phyloP scores from a whole-genome alignment of 2,113 vertebrate genomes.

The Indicator maculatus region DNA sequence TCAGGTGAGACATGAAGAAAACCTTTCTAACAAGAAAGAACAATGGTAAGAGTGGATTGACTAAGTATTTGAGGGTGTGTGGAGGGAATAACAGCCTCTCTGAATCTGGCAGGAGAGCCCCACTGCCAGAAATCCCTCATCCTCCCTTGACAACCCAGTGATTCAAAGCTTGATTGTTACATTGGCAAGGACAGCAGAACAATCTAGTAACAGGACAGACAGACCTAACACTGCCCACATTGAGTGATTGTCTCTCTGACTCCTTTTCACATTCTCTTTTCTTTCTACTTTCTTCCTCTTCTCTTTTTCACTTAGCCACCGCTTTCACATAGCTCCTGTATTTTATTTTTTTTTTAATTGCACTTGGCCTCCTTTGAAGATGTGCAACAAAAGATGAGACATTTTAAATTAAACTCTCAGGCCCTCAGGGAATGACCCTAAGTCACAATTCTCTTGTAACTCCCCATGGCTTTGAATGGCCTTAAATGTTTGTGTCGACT shows the following conservation, averaged over 20 bases:
- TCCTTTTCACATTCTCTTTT: background rate
- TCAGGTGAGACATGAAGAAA: background rate
- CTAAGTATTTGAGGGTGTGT: background rate
- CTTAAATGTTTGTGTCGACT: background rate
- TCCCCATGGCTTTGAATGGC: background rate
- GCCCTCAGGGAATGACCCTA: background rate
- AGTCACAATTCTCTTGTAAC: background rate
- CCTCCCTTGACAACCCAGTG: background rate
- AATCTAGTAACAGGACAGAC: conserved; percentile 34
- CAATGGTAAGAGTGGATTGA: background rate
- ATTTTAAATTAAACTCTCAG: background rate
- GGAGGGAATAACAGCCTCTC: background rate
- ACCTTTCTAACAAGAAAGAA: background rate
- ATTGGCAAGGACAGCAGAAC: conserved; percentile 34
- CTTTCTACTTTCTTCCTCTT: background rate
- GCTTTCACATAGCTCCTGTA: background rate
- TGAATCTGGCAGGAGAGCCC: background rate
- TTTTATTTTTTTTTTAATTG: background rate
- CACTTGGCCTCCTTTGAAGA: background rate
- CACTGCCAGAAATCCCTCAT: background rate
- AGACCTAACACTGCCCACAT: background rate
- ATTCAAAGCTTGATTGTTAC: conserved; percentile 25
- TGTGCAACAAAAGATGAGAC: background rate
- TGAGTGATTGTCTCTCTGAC: background rate
- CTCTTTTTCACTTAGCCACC: background rate